Conservation (phyloP, 2,113 vertebrate genomes). For the Oncorhynchus nerka region DNA sequence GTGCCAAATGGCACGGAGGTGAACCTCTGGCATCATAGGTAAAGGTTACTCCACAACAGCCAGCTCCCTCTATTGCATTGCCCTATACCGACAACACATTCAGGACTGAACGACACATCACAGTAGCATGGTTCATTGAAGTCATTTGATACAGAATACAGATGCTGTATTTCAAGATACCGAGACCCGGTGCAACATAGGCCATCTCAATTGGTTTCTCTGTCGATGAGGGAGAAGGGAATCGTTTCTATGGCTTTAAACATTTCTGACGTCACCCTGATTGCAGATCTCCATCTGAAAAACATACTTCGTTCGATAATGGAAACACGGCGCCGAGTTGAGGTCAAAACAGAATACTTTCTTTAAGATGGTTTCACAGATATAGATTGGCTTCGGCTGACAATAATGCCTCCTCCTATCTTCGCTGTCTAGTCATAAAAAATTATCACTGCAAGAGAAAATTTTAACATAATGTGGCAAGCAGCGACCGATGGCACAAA, state of each 20-base stretch:
- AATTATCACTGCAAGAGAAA: too few species aligned
- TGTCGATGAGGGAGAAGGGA: neutral
- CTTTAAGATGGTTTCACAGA: neutral
- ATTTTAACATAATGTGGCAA: neutral
- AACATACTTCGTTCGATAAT: neutral
- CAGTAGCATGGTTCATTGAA: neutral
- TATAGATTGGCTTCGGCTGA: neutral
- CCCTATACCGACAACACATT: neutral
- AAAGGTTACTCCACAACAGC: neutral
- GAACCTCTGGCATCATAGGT: neutral
- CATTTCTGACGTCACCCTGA: slow-evolving; percentile 52
- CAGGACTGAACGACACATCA: too few species aligned
- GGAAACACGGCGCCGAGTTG: neutral
- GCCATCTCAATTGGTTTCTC: neutral
- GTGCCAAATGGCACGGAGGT: neutral
- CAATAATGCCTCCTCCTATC: too few species aligned
- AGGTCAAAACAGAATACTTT: neutral
- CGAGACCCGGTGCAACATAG: neutral
- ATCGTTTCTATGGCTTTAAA: slow-evolving; percentile 31
- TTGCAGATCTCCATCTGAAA: slow-evolving; percentile 46
- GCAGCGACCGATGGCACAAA: neutral
- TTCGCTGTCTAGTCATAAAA: too few species aligned
- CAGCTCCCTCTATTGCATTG: neutral
- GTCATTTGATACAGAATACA: neutral
- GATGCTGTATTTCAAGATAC: neutral